phyloP scores from a whole-genome alignment of 1,140 invertebrate species.

The Coenobita brevimanus region DNA sequence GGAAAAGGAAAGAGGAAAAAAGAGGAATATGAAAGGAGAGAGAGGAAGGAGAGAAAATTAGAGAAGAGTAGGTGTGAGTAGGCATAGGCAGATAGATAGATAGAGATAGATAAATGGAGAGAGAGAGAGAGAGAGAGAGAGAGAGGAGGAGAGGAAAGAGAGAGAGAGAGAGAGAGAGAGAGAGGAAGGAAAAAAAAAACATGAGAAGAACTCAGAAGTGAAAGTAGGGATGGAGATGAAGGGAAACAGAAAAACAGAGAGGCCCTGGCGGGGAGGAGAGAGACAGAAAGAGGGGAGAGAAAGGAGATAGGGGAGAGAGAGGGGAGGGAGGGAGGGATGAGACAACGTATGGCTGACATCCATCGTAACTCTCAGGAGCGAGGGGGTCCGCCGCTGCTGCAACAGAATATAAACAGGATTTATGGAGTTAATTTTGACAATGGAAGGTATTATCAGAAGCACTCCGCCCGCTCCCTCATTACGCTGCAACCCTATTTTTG shows the following conservation, averaged over 20 bases:
- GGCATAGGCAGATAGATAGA: slow-evolving; percentile 8
- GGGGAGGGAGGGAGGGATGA: slow-evolving; percentile 31
- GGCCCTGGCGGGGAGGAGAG: not conserved
- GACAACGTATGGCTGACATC: slow-evolving; percentile 60
- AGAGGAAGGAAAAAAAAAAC: not conserved
- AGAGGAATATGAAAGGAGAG: not conserved
- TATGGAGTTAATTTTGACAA: slow-evolving; percentile 64
- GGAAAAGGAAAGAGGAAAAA: not conserved
- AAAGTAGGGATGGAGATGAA: too few relatives aligned
- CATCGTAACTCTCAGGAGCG: slow-evolving; percentile 54
- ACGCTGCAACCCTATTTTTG: slow-evolving; percentile 41
- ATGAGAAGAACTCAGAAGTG: too few relatives aligned
- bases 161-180: slow-evolving; percentile 12
- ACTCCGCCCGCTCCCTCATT: slow-evolving; percentile 57
- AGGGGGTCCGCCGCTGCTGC: slow-evolving; percentile 35
- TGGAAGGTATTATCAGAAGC: slow-evolving; percentile 61
- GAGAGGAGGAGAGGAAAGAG: not conserved
- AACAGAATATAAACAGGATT: slow-evolving; percentile 66
- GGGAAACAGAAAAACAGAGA: too few relatives aligned
- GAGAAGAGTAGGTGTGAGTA: slow-evolving; percentile 13
- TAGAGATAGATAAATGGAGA: not conserved
- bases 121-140: not conserved
- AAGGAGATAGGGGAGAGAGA: slow-evolving; percentile 24
- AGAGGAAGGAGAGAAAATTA: not conserved
- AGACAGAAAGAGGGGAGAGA: slow-evolving; percentile 16